A percentile compares a stretch with the other conserved stretches of the same genome.
phyloP scores from a whole-genome alignment of 2,113 vertebrate genomes.

The Sylvia atricapilla region DNA sequence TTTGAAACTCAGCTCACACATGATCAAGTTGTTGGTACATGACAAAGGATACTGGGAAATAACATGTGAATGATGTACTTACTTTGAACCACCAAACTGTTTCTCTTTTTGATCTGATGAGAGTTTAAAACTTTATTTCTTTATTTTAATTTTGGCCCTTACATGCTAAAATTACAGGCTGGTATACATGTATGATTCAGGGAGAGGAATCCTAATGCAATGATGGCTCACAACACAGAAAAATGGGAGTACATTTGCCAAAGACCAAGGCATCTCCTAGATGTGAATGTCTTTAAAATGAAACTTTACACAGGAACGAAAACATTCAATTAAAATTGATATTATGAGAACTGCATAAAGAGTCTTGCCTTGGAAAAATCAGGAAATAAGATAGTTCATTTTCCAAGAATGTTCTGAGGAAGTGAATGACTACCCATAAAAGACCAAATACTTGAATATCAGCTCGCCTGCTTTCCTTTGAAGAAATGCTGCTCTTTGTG shows the following conservation, averaged over 20 bases:
- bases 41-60: neutral
- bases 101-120: neutral
- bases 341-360: neutral
- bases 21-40: neutral
- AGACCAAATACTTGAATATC: neutral
- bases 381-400: neutral
- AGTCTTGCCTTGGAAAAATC: neutral
- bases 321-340: neutral
- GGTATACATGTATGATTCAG: accelerated
- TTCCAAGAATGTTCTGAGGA: neutral
- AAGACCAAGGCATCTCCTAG: neutral
- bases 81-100: neutral
- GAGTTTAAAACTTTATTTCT: neutral
- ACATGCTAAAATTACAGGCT: neutral
- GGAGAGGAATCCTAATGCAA: neutral
- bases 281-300: neutral
- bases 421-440: neutral
- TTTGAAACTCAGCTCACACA: neutral
- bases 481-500: neutral
- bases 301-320: neutral
- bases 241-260: neutral
- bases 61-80: neutral
- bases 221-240: neutral
- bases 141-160: neutral
- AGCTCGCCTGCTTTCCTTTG: neutral